Evolutionary conservation across 2,888 invertebrate species (phyloP).

Genomic region (Acrobasis suavella): DNA sequence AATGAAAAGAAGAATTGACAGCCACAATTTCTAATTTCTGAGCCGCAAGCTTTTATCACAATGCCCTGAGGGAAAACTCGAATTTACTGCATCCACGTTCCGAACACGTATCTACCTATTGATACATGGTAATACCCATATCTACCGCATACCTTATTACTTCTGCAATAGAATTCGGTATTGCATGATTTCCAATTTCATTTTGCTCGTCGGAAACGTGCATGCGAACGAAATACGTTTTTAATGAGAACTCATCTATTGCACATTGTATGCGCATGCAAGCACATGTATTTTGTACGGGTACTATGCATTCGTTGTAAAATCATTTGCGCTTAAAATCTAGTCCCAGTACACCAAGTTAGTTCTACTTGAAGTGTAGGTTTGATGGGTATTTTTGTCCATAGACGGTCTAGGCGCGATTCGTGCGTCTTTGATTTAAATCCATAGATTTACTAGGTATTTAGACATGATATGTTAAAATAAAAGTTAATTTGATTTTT

Average conservation of each 20-base stretch:
- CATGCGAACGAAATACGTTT: constrained; percentile 18
- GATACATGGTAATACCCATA: background rate
- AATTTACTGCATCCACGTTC: constrained; percentile 19
- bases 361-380: too few species aligned
- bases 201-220: background rate
- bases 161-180: background rate
- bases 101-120: background rate
- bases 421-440: too few species aligned
- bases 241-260: constrained; percentile 19
- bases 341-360: too few species aligned
- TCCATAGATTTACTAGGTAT: too few species aligned
- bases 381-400: too few species aligned
- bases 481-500: too few species aligned
- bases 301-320: background rate
- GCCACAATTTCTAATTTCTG: constrained; percentile 12
- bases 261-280: constrained; percentile 9
- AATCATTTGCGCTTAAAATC: too few species aligned
- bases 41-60: constrained; percentile 14
- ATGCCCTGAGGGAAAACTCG: constrained; percentile 14
- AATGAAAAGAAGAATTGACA: constrained; percentile 1
- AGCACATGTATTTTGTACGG: constrained; percentile 5
- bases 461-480: too few species aligned
- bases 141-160: constrained; percentile 9
- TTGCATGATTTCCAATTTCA: background rate
- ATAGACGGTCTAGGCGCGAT: too few species aligned